These are phyloP conservation scores for Apotomis turbidana DNA, from an alignment of 2,888 invertebrate genomes.

Conservation along the genomic window DNA sequence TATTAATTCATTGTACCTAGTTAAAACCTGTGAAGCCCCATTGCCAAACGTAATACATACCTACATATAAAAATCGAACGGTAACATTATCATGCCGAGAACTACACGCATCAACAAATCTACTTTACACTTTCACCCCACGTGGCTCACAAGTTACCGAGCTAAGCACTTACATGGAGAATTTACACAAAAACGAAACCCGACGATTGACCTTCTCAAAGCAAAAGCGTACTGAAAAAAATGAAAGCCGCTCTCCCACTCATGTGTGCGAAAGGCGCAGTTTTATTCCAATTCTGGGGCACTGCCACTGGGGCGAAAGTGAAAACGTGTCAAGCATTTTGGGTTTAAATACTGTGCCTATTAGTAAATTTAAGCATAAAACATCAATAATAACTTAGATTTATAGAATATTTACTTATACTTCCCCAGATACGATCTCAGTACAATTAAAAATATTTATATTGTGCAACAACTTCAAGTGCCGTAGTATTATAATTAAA, in stretches of 20 bases:
- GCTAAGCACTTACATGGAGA: constrained; percentile 30
- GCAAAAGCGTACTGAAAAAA: constrained; percentile 50
- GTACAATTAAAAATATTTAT: no score
- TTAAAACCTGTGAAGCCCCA: neutral
- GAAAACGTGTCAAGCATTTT: constrained; percentile 71
- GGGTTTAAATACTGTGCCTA: constrained; percentile 38
- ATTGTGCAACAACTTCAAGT: no score
- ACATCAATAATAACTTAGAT: no score
- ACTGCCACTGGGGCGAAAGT: constrained; percentile 59
- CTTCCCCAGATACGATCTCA: no score
- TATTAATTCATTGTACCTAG: no score
- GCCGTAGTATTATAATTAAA: no score
- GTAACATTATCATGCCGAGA: neutral
- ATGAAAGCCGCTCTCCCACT: constrained; percentile 48
- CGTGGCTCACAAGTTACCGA: constrained; percentile 13
- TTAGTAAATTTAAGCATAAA: constrained; percentile 16
- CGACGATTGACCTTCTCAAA: constrained; percentile 53
- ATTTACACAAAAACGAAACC: constrained; percentile 44
- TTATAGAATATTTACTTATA: no score
- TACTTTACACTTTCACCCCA: neutral
- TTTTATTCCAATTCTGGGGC: constrained; percentile 46
- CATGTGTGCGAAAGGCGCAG: constrained; percentile 34
- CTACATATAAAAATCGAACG: neutral
- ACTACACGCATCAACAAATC: neutral
- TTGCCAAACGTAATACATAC: no score